phyloP scores from a whole-genome alignment of 2,797 vertebrate genomes.

The Hapalemur alaotrensis region DNA sequence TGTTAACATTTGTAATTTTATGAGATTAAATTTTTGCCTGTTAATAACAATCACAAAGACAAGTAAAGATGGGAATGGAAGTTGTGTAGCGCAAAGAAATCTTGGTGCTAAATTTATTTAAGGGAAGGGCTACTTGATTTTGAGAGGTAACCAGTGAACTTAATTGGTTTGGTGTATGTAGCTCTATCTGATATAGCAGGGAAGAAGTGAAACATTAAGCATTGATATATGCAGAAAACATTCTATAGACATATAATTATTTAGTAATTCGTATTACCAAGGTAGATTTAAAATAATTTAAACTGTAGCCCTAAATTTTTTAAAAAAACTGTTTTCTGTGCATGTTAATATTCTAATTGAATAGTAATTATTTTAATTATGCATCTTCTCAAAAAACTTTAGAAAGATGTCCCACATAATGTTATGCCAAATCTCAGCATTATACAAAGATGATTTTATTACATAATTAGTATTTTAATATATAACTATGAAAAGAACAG shows the following conservation, averaged over 20 bases:
- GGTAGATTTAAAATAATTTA: background rate
- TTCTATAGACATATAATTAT: background rate
- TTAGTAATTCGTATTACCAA: background rate
- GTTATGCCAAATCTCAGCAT: background rate
- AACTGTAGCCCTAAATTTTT: background rate
- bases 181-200: background rate
- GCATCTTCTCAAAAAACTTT: slow-evolving; percentile 2
- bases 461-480: background rate
- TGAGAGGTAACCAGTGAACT: background rate
- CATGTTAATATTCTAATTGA: background rate
- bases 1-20: background rate
- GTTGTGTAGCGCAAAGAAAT: background rate
- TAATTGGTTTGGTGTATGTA: background rate
- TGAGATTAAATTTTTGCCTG: background rate
- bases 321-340: background rate
- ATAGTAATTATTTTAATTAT: slow-evolving; percentile 9
- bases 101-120: background rate
- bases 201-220: background rate
- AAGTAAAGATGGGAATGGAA: background rate
- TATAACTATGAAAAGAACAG: background rate
- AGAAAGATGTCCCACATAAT: background rate
- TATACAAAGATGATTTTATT: slow-evolving; percentile 9
- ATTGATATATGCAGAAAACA: background rate
- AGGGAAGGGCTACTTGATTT: background rate
- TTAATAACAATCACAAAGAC: background rate